Evolutionary conservation across 2,113 vertebrate species (phyloP), one percentile per base, ranked within the genome.

Genomic region (Podarcis raffonei): DNA sequence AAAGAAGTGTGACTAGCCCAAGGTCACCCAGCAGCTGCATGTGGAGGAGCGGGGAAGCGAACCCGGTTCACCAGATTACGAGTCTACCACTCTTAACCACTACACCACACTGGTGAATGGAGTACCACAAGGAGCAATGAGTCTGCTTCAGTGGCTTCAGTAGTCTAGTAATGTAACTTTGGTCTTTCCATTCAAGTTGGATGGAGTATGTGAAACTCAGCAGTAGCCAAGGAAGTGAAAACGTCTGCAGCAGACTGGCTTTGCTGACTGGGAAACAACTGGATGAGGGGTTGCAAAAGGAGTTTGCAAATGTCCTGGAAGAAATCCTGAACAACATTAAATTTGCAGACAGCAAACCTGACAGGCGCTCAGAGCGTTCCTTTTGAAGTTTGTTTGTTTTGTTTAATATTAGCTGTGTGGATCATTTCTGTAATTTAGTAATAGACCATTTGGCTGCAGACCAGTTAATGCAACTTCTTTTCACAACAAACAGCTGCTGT

Each of bases 141-240:
- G 89, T 92, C 83, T 85, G 92, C 91, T 91, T 94, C 76, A 23
- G 78, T 92, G 68, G 78, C 92, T 86, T 95, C 95, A 93, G 0
- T 94, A 93, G 94, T 94, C 94, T 80, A 91, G 93, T 93, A 95
- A 85, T 94, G 94, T 94, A 96, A 96, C 96, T 93, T 95, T 87
- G 86, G 74, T 80, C 89, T 95, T 87, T 95, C 48, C 87, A 90
- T 93, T 96, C 94, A 97, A 96, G 96, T 95, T 96, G 93, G 91
- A 94, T 95, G 84, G 90, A 93, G 94, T 90, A 89, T 92, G 94
- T 92, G 94, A 96, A 95, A 93, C 92, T 93, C 81, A 88, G 96
- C 96, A 97, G 94, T 91, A 94, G 89, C 93, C 94, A 92, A 93
- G 94, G 95, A 96, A 96, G 95, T 89, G 86, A 93, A 95, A 95